Base-by-base conservation (phyloP, 2,888 invertebrate species). In the Octonoba sinensis region DNA sequence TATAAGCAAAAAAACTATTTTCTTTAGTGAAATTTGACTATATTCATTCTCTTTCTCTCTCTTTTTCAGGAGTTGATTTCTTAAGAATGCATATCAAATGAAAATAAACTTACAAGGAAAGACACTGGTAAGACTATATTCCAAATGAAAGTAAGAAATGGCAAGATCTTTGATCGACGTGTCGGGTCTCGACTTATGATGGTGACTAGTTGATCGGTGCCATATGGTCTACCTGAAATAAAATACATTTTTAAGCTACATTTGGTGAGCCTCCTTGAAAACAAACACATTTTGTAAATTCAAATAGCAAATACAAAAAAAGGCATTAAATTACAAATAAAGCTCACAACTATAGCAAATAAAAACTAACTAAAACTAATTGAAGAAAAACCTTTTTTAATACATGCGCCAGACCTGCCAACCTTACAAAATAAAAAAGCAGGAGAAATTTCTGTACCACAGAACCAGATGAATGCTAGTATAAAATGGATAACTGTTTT, bases 151-250 rank as follows among this genome's bases (percentile, higher is more conserved):
- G 84, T 85, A 47, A 86, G 81, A n/a, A 85, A 64, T 49, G 86
- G 85, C 51, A 85, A 62, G 44, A 86, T 49, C 85, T 85, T 86
- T 85, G 82, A 24, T 84, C 84, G 36, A 76, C 79, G 91, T 90
- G 93, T 83, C 87, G 91, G 86, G 88, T 89, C 81, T 46, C 85
- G 86, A 74, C 93, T 89, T 82, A 93, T 88, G 67, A 92, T 91
- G 3, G 91, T 90, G 1, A 92, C 92, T 18, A 93, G 91, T 3
- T 91, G 92, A 87, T 94, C 94, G 1, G 95, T 94, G 83, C 94
- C 93, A 88, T 95, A 95, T 0, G 96, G 96, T 44, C 95, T 91
- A 3, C 96, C 96, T 47, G 95, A 91, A 13, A 96, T 94, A 87
- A 94, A 92, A n/a, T n/a, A n/a, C 8, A 44, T 27, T 59, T n/a